Base-by-base conservation (phyloP, 2,113 vertebrate genomes). In the Petromus typicus region DNA sequence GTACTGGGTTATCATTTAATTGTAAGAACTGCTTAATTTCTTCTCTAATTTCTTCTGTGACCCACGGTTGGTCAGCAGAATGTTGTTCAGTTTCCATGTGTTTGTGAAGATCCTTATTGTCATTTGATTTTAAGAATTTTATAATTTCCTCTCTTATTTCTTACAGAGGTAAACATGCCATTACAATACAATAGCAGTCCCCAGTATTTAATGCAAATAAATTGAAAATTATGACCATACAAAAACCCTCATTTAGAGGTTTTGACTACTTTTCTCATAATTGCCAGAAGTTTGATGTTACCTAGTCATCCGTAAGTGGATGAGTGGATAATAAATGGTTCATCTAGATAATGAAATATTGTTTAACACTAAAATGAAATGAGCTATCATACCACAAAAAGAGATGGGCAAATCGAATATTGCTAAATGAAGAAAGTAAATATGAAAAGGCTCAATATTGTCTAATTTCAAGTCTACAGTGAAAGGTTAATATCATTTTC, bases 121-220 rank as follows among this genome's bases (percentile, higher is more conserved):
- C 11, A 43, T 43, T 27, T 73, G 40, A 45, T 73, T 43, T 27
- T 45, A 73, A 23, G 71, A 73, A 45, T 23, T 73, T 43, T 43
- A 43, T 43, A 73, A 27, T 73, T 73, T 43, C 71, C 43, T 45
- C 40, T 43, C 37, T 71, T 22, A 43, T 43, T 66, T 66, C 14
- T 64, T 32, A 75, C 40, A 17, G 16, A 75, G 23, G 12, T 75
- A 12, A 75, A 78, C 6, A 30, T 81, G n/a, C 43, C 71, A 13
- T 59, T 37, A 22, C 12, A 40, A 67, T 76, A 51, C 3, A n/a
- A n/a, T 88, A 37, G 32, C 12, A 27, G 2, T 56, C n/a, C 16
- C 85, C 87, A 8, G 3, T 94, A 76, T 79, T 95, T 93, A 69
- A 79, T 30, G 12, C 48, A 83, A 81, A 67, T 69, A 17, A 76